Percentiles rank a stretch among this genome's conserved stretches.
Evolutionary conservation across 2,888 invertebrate genomes (phyloP).

Genomic region (Enchytraeus crypticus): DNA sequence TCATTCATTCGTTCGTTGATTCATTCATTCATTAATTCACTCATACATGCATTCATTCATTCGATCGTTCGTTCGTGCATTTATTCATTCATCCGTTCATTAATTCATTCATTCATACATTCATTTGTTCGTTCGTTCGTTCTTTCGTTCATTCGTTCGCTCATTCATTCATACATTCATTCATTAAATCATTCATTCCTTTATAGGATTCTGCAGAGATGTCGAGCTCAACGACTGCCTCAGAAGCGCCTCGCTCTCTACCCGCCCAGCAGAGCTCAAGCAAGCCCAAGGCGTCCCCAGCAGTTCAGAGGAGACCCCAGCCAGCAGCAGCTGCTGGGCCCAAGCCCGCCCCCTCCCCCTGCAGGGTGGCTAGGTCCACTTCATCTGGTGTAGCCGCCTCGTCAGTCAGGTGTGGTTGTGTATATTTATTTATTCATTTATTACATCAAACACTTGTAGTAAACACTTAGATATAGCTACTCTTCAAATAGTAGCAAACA

Average conservation of each 20-base stretch:
- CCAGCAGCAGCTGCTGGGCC: background rate
- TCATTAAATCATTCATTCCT: background rate
- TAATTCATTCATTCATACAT: too few species aligned
- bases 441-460: background rate
- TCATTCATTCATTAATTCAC: constrained; percentile 10
- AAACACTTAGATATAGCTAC: background rate
- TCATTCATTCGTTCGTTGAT: too few species aligned
- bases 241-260: background rate
- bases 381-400: background rate
- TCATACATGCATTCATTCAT: background rate
- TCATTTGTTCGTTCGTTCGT: too few species aligned
- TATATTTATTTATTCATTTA: background rate
- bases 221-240: background rate
- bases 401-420: background rate
- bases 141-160: too few species aligned
- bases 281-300: background rate
- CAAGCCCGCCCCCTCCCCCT: background rate
- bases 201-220: background rate
- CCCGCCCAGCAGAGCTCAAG: background rate
- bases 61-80: too few species aligned
- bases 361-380: background rate
- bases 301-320: background rate
- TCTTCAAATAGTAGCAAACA: background rate
- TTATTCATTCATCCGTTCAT: too few species aligned
- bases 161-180: background rate